Evolutionary conservation across 2,113 vertebrate genomes (phyloP), one percentile per base, ranked within the genome.

Genomic region (Entelurus aequoreus): DNA sequence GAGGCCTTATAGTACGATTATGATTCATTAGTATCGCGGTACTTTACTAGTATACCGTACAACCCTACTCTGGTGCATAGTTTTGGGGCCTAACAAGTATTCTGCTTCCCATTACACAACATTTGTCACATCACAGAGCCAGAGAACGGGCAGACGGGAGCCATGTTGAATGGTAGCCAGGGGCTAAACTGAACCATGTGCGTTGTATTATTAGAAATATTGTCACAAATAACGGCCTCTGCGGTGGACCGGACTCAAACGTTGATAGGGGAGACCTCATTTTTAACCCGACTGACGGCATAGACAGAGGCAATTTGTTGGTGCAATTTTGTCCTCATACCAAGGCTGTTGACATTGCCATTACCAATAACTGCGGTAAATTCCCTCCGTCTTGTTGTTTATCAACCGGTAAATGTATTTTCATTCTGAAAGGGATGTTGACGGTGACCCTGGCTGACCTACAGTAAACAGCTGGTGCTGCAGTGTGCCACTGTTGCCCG

Each of bases 111-210:
- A 81, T 86, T 79, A 84, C 51, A 14, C 60, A 69, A 63, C 66
- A 54, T 63, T 72, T 74, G 71, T 73, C 47, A 56, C 82, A 73
- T 62, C 72, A 19, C 28, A 65, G 70, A 64, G 73, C 53, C 73
- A 74, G 67, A 46, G 52, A 66, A 55, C 16, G 66, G 66, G 72
- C 48, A 9, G 69, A 80, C 78, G 76, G 63, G 71, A 78, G 62
- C 69, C 78, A 79, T 80, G 77, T 79, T 86, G 71, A 80, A 87
- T 79, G 77, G 88, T 86, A 87, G 84, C 80, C 15, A 63, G 51
- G 38, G 28, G 62, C 75, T 78, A 85, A 89, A 90, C 82, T 84
- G 47, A 89, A 90, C 84, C 88, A 90, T 87, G 79, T 88, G 83
- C 76, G 58, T 63, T 66, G 83, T 81, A 63, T 46, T 83, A 87